phyloP scores from a whole-genome alignment of 2,797 vertebrate genomes.

The Sebastes alutus region DNA sequence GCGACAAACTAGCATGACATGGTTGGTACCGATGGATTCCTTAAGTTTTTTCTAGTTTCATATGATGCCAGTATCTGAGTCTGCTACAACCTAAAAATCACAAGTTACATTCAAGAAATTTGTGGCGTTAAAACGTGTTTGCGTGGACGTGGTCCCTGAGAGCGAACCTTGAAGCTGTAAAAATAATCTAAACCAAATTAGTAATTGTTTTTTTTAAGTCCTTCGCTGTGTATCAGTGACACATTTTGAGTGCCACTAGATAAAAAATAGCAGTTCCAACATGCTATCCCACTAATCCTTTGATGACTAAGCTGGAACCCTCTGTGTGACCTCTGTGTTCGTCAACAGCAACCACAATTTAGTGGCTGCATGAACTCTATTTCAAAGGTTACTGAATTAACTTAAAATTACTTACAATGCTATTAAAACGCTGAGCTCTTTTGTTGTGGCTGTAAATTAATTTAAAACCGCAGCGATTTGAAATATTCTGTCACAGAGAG shows the following conservation, averaged over 20 bases:
- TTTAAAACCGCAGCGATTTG: slow-evolving; percentile 93
- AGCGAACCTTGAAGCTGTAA: not conserved
- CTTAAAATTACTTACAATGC: slow-evolving; percentile 96
- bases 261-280: slow-evolving; percentile 61
- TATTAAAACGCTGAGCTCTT: slow-evolving; percentile 92
- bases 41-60: too few relatives aligned
- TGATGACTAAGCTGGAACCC: slow-evolving; percentile 71
- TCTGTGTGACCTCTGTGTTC: slow-evolving; percentile 74
- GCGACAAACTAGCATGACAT: too few relatives aligned
- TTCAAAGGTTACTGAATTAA: slow-evolving; percentile 97
- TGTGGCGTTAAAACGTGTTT: too few relatives aligned
- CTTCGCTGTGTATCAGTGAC: slow-evolving; percentile 42
- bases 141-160: too few relatives aligned
- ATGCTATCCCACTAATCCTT: slow-evolving; percentile 64
- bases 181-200: slow-evolving; percentile 34
- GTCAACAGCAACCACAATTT: slow-evolving; percentile 86
- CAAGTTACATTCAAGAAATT: too few relatives aligned
- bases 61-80: too few relatives aligned
- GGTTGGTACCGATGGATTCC: too few relatives aligned
- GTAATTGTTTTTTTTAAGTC: slow-evolving; percentile 36
- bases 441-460: slow-evolving; percentile 97
- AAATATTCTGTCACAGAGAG: slow-evolving; percentile 81
- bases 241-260: slow-evolving; percentile 52
- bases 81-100: too few relatives aligned
- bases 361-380: slow-evolving; percentile 90